Percentiles rank a stretch among this genome's conserved stretches.
phyloP scores from a whole-genome alignment of 2,113 vertebrate genomes.

The Rutilus rutilus region DNA sequence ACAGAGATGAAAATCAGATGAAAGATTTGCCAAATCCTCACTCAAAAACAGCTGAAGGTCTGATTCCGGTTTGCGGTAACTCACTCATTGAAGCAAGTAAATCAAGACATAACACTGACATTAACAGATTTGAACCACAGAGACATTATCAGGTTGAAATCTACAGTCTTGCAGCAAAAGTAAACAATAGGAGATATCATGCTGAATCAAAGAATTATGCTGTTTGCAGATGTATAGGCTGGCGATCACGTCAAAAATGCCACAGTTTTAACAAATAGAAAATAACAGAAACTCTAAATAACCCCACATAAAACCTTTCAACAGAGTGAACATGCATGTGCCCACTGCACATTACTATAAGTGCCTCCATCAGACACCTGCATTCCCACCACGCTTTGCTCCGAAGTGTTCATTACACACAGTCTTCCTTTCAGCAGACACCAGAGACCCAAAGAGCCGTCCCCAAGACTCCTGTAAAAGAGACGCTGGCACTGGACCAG shows the following conservation, averaged over 20 bases:
- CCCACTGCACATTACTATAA: constrained; percentile 16
- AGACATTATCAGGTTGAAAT: background rate
- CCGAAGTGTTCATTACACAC: constrained; percentile 66
- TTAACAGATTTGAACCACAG: background rate
- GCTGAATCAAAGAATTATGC: too few species aligned
- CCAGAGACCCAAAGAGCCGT: constrained; percentile 69
- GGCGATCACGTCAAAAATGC: background rate
- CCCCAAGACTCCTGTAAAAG: constrained; percentile 63
- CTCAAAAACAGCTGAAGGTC: constrained; percentile 50
- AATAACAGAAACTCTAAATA: background rate
- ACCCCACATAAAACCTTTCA: background rate
- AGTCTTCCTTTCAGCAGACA: constrained; percentile 64
- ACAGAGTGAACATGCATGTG: background rate
- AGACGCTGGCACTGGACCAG: constrained; percentile 62
- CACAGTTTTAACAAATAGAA: background rate
- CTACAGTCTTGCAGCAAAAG: background rate
- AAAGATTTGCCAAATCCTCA: constrained; percentile 44
- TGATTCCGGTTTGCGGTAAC: constrained; percentile 9
- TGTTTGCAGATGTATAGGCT: background rate
- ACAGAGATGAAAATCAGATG: constrained; percentile 49
- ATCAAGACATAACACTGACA: background rate
- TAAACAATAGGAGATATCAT: background rate
- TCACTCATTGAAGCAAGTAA: background rate
- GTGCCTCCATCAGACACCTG: constrained; percentile 64
- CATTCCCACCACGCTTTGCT: constrained; percentile 69